A percentile compares a stretch with the other conserved stretches of the same genome.
Conservation (phyloP, 2,888 invertebrate species). For the Orthonychiurus folsomi region DNA sequence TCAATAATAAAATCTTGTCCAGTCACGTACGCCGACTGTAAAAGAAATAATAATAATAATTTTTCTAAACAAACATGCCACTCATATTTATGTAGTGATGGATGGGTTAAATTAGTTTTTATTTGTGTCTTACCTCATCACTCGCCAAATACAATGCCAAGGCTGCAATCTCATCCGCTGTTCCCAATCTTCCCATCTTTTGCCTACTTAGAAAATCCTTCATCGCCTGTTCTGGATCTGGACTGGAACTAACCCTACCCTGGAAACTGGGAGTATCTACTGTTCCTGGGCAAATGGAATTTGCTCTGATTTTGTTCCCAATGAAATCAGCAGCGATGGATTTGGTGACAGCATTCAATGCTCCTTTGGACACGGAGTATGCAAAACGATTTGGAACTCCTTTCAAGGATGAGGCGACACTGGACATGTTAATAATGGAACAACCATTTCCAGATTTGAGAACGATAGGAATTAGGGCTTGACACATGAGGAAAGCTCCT, state of each 20-base stretch:
- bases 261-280: constrained; percentile 39
- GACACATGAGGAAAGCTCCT: constrained; percentile 40
- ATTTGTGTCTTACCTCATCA: constrained; percentile 37
- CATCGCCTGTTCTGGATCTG: constrained; percentile 36
- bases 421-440: constrained; percentile 42
- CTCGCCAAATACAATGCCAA: constrained; percentile 41
- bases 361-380: constrained; percentile 42
- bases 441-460: constrained; percentile 22
- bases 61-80: background rate
- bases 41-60: constrained; percentile 12
- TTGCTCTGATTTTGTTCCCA: constrained; percentile 39
- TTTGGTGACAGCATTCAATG: constrained; percentile 41
- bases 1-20: constrained; percentile 40
- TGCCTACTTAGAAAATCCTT: constrained; percentile 40
- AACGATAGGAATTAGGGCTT: constrained; percentile 40
- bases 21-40: constrained; percentile 40
- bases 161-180: constrained; percentile 42
- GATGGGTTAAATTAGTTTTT: background rate
- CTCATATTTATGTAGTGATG: background rate
- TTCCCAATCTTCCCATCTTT: constrained; percentile 42
- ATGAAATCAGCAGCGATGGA: constrained; percentile 42
- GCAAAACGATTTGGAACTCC: constrained; percentile 40
- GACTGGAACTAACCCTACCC: constrained; percentile 30
- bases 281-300: constrained; percentile 41
- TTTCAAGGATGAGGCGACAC: constrained; percentile 40